These are phyloP conservation scores for Tryphoninae sp. DNA, from an alignment of 2,888 invertebrate genomes.

Conservation along the genomic window DNA sequence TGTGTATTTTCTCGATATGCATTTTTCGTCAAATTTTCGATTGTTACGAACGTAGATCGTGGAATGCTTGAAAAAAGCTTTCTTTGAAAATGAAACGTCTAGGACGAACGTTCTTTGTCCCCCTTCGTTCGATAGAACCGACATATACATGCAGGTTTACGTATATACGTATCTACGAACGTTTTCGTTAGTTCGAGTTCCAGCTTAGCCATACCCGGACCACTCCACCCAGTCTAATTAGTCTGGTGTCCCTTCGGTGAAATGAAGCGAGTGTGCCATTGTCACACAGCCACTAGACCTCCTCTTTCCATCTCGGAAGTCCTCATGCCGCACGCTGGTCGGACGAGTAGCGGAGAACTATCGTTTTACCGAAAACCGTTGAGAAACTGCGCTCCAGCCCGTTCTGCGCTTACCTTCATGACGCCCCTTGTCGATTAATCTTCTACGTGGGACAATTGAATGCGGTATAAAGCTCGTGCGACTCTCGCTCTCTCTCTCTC, in stretches of 20 bases:
- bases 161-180: neutral
- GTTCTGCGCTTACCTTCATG: slow-evolving; percentile 32
- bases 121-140: neutral
- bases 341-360: slow-evolving; percentile 31
- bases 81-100: neutral
- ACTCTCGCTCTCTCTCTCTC: slow-evolving; percentile 57
- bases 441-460: slow-evolving; percentile 55
- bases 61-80: neutral
- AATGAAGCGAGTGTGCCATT: slow-evolving; percentile 54
- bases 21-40: neutral
- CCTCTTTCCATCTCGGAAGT: slow-evolving; percentile 16
- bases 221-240: slow-evolving; percentile 44
- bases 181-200: slow-evolving; percentile 11
- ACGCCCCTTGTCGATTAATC: slow-evolving; percentile 52
- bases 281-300: slow-evolving; percentile 31
- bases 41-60: neutral
- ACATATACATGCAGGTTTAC: neutral
- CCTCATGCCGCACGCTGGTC: slow-evolving; percentile 9
- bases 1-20: too few species aligned
- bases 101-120: neutral
- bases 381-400: slow-evolving; percentile 41
- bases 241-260: slow-evolving; percentile 54
- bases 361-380: slow-evolving; percentile 46
- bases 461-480: slow-evolving; percentile 53
- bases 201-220: slow-evolving; percentile 14